Conservation (phyloP, 2,888 invertebrate species). For the Ophion ventricosus region DNA sequence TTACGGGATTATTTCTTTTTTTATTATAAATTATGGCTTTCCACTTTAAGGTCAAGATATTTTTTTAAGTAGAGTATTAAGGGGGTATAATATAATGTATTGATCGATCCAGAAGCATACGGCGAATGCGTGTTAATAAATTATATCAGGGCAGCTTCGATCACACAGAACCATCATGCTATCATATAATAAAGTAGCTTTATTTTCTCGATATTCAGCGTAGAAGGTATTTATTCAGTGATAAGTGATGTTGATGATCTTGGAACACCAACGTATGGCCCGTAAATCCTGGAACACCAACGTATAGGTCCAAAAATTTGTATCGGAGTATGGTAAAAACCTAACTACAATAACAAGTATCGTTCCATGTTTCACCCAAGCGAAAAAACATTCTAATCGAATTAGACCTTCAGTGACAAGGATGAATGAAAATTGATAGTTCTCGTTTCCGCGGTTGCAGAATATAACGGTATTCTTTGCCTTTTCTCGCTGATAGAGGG, state of each 20-base stretch:
- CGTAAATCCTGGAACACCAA: background rate
- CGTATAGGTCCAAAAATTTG: background rate
- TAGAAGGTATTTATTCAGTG: background rate
- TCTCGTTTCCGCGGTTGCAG: slow-evolving; percentile 14
- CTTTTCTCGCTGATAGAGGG: slow-evolving; percentile 4
- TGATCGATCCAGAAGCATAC: no score
- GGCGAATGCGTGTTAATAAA: no score
- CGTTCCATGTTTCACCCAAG: background rate
- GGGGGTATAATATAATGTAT: no score
- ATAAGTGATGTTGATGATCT: background rate
- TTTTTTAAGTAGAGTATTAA: no score
- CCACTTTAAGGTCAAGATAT: no score
- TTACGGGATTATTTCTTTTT: no score
- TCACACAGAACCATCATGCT: no score
- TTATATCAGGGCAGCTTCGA: no score
- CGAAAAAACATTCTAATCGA: background rate
- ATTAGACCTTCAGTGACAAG: background rate
- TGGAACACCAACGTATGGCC: background rate
- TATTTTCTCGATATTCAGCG: background rate
- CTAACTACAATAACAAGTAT: background rate
- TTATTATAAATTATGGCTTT: no score
- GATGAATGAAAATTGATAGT: slow-evolving; percentile 48
- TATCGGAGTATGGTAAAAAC: background rate
- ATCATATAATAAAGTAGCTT: no score
- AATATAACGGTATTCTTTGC: slow-evolving; percentile 48